Percentiles rank a stretch among this genome's conserved stretches.
Conservation (phyloP, 23 tunicate species). For the Diplosoma virens region DNA sequence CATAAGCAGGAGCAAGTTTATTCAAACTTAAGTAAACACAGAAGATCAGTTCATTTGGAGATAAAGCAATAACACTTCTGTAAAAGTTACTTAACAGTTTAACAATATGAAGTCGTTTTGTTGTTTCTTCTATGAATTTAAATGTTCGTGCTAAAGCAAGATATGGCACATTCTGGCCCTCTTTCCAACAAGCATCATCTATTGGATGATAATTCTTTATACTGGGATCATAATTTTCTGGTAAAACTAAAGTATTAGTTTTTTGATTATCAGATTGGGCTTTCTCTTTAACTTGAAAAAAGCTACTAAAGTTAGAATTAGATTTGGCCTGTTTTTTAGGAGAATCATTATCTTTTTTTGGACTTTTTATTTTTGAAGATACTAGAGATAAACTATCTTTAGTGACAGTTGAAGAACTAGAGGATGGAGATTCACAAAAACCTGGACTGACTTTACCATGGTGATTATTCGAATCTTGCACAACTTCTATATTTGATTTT, state of each 20-base stretch:
- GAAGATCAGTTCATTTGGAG: constrained; percentile 80
- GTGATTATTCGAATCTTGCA: no score
- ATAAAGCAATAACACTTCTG: constrained; percentile 72
- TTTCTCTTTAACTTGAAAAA: constrained; percentile 5
- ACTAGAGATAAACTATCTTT: no score
- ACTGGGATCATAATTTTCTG: constrained; percentile 67
- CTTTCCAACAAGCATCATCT: constrained; percentile 94
- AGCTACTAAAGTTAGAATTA: not conserved
- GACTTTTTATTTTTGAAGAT: no score
- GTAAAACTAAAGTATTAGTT: not conserved
- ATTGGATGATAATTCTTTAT: constrained; percentile 83
- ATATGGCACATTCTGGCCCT: constrained; percentile 74
- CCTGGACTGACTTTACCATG: no score
- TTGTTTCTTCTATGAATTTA: constrained; percentile 69
- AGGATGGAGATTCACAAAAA: no score
- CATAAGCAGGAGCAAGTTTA: constrained; percentile 95
- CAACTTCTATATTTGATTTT: no score
- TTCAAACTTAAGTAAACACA: constrained; percentile 84
- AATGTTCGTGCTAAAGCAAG: constrained; percentile 84
- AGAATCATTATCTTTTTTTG: not conserved
- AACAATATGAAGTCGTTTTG: constrained; percentile 71
- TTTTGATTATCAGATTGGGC: not conserved
- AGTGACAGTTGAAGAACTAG: no score
- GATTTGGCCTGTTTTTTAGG: not conserved
- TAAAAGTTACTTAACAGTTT: constrained; percentile 73